Percentiles rank a stretch among this genome's conserved stretches.
Conservation (phyloP, 2,113 vertebrate genomes). For the Erythrolamprus reginae region DNA sequence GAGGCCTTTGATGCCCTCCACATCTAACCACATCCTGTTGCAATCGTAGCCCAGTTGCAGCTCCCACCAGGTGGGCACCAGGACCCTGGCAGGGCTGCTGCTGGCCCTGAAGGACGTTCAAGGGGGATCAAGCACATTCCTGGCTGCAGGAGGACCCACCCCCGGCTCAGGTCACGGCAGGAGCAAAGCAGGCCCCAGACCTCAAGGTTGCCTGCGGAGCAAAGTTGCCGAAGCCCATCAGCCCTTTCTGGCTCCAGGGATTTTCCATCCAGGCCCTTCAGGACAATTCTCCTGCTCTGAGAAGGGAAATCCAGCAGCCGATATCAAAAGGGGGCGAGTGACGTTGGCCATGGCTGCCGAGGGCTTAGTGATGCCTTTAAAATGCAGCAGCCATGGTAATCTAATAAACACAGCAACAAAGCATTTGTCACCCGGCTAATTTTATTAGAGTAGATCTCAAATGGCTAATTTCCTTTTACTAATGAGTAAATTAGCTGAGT, state of each 20-base stretch:
- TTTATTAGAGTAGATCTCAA: slow-evolving; percentile 57
- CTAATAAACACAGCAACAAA: slow-evolving; percentile 47
- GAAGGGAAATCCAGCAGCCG: background rate
- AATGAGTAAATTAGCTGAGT: slow-evolving; percentile 49
- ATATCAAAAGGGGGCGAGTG: background rate
- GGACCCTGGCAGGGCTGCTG: background rate
- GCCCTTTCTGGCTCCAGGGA: background rate
- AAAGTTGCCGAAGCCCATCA: background rate
- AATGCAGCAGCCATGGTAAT: slow-evolving; percentile 38
- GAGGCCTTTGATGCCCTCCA: background rate
- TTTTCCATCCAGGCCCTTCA: too few relatives aligned
- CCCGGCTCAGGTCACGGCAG: background rate
- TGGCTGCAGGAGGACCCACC: background rate
- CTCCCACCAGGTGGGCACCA: background rate
- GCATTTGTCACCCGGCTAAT: slow-evolving; percentile 50
- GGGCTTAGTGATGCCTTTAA: slow-evolving; percentile 35
- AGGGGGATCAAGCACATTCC: background rate
- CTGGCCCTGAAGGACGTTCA: background rate
- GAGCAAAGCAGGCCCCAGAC: background rate
- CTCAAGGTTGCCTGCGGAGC: background rate
- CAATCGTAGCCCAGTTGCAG: background rate
- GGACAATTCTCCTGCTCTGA: too few relatives aligned
- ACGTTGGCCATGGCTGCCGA: slow-evolving; percentile 14
- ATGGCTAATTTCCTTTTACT: slow-evolving; percentile 55
- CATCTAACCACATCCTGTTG: background rate